Base-by-base conservation (phyloP, 2,113 vertebrate species). In the Axis porcinus region DNA sequence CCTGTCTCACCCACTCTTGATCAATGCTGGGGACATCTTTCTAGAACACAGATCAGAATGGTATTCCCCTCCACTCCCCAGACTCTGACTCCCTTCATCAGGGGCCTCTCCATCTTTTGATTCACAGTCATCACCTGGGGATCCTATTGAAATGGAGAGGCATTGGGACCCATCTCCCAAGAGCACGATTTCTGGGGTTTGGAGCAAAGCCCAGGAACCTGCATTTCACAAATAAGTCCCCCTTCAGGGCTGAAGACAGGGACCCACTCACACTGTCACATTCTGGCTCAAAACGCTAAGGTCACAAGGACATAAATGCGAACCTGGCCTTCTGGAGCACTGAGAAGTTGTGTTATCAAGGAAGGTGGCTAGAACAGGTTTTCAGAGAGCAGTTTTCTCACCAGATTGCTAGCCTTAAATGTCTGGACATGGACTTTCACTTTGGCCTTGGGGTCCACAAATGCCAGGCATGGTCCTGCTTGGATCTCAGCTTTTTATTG, bases 211-310 rank as follows among this genome's bases (percentile, higher is more conserved):
- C 88, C 33, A 5, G 84, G 89, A 50, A 27, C n/a, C 89, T 58
- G 17, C 54, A 58, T 70, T 54, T 81, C 83, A 33, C 30, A 36
- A 74, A 74, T 74, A 40, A 17, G 17, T 7, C 2, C 19, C 28
- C n/a, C 58, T 58, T 43, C 19, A 33, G 87, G 67, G 43, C 36
- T 4, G 19, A 28, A 28, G 33, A 2, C 3, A 1, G 57, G 5
- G 11, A 15, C 45, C 6, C 62, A 30, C 33, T 33, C 0, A 3
- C 2, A 4, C 21, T 43, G 19, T 76, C 52, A n/a, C 4, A 0
- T 17, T n/a, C 70, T 45, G 28, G 70, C 33, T 45, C 33, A 30
- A 28, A 78, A 21, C 4, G 19, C 52, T 36, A 28, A 50, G 62
- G 82, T 62, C 21, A 76, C 19, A 5, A 25, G 60, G 50, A 86